Evolutionary conservation across 2,888 invertebrate species (phyloP).

Genomic region (Lasioglossum zephyrum): DNA sequence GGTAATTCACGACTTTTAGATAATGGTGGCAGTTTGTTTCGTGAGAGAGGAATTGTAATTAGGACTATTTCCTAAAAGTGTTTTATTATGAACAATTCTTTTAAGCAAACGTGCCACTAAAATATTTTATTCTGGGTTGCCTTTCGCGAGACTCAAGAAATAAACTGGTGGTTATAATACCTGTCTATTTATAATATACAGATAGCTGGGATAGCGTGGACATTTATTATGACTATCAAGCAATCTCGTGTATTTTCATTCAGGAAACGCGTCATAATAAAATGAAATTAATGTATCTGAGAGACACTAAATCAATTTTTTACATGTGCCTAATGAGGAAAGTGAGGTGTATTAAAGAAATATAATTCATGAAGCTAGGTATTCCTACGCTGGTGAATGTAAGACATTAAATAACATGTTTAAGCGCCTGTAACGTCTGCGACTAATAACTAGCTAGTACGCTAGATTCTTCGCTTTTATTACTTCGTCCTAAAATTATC

Average conservation of each 20-base stretch:
- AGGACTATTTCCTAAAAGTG: neutral
- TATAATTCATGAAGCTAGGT: conserved; percentile 2
- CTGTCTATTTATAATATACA: conserved; percentile 3
- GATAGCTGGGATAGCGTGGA: neutral
- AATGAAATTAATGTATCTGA: neutral
- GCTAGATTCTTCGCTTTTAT: neutral
- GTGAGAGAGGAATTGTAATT: neutral
- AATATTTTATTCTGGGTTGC: neutral
- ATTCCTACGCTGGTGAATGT: neutral
- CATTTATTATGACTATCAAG: conserved; percentile 5
- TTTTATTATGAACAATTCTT: neutral
- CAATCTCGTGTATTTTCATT: neutral
- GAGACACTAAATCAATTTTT: neutral
- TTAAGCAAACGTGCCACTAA: neutral
- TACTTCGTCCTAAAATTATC: neutral
- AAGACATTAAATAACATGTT: neutral
- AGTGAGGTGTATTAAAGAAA: neutral
- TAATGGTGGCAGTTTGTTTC: neutral
- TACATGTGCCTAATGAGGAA: neutral
- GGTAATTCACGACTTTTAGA: neutral
- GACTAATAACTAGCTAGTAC: neutral
- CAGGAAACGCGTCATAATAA: neutral
- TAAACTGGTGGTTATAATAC: neutral
- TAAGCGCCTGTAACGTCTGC: neutral
- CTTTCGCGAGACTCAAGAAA: neutral